phyloP scores from a whole-genome alignment of 2,888 invertebrate species.

The Brachyptera risi region DNA sequence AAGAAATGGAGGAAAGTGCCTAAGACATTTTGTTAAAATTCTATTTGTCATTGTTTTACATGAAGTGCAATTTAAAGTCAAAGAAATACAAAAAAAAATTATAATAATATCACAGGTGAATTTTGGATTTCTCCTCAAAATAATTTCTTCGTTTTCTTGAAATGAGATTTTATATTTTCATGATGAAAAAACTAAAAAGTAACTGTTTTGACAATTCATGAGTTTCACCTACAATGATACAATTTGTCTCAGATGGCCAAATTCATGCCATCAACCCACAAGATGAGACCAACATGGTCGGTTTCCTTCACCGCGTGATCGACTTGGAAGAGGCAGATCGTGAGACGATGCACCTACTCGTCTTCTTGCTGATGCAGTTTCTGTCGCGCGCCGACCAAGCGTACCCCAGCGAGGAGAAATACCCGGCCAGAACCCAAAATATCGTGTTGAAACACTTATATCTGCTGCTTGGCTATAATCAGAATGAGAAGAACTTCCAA shows the following conservation, averaged over 20 bases:
- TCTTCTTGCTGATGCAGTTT: conserved; percentile 96
- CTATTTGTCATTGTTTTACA: no score
- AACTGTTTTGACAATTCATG: no score
- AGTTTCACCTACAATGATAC: no score
- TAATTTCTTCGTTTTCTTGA: no score
- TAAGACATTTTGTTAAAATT: no score
- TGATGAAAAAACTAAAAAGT: no score
- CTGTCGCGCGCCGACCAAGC: conserved; percentile 77
- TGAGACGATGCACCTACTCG: conserved; percentile 90
- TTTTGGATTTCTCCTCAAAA: no score
- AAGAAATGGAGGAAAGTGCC: no score
- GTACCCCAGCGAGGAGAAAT: conserved; percentile 83
- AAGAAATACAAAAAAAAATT: no score
- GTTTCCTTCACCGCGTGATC: conserved; percentile 79
- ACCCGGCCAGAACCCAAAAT: conserved; percentile 71
- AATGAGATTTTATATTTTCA: no score
- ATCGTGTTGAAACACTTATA: conserved; percentile 90
- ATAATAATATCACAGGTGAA: no score
- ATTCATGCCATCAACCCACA: conserved; percentile 78
- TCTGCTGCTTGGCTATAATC: conserved; percentile 88
- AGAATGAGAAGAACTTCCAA: conserved; percentile 84
- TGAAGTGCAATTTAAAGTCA: no score
- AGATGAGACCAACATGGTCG: conserved; percentile 74
- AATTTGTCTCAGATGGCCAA: conserved; percentile 66
- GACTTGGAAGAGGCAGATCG: conserved; percentile 93